Percentiles rank a stretch among this genome's conserved stretches.
Conservation (phyloP, 2,888 invertebrate genomes). For the Drosophila robusta region DNA sequence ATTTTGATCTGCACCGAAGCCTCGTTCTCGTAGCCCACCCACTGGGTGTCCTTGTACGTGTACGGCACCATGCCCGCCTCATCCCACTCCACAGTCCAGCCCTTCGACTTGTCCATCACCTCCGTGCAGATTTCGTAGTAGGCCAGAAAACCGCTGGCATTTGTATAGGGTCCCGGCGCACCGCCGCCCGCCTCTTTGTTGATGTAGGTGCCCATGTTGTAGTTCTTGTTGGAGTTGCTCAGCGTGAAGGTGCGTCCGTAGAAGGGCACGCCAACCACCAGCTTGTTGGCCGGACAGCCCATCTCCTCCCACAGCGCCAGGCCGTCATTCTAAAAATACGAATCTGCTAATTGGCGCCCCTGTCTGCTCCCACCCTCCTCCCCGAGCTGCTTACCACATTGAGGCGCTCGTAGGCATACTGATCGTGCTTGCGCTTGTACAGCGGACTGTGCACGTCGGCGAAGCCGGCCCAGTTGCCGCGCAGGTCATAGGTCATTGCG, state of each 20-base stretch:
- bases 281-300: conserved; percentile 94
- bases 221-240: conserved; percentile 92
- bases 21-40: conserved; percentile 92
- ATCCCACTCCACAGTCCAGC: conserved; percentile 95
- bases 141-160: conserved; percentile 94
- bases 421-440: conserved; percentile 93
- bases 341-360: neutral
- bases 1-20: conserved; percentile 94
- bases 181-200: conserved; percentile 96
- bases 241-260: conserved; percentile 95
- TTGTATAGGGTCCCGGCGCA: conserved; percentile 93
- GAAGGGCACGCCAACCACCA: conserved; percentile 95
- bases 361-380: too few species aligned
- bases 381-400: conserved; percentile 90
- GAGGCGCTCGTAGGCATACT: conserved; percentile 94
- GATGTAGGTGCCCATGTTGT: conserved; percentile 93
- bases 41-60: conserved; percentile 94
- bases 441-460: conserved; percentile 95
- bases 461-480: conserved; percentile 96
- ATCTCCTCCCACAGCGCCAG: conserved; percentile 94
- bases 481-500: conserved; percentile 94
- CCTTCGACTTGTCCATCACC: conserved; percentile 88
- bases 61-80: conserved; percentile 93
- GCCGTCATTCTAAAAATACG: conserved; percentile 90
- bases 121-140: conserved; percentile 95